A percentile compares a stretch with the other conserved stretches of the same genome.
phyloP scores from a whole-genome alignment of 2,797 vertebrate species.

The Amniataba percoides region DNA sequence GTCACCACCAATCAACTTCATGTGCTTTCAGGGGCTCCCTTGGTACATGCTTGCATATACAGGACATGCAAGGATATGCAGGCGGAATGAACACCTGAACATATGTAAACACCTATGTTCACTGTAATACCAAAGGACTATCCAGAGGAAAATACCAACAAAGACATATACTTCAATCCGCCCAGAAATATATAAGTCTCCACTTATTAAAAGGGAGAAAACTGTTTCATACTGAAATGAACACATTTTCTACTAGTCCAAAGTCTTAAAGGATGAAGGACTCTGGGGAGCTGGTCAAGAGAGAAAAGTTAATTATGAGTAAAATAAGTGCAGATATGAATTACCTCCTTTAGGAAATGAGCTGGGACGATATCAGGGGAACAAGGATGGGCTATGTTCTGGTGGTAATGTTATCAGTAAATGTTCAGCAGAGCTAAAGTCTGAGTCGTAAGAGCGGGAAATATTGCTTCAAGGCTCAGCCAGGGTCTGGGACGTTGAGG shows the following conservation, averaged over 20 bases:
- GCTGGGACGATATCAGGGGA: slow-evolving; percentile 37
- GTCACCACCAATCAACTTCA: slow-evolving; percentile 15
- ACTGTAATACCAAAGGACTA: background rate
- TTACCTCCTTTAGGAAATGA: slow-evolving; percentile 53
- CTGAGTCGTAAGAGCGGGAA: slow-evolving; percentile 28
- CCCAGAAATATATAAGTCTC: background rate
- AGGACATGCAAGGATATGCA: background rate
- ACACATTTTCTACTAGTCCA: background rate
- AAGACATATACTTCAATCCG: background rate
- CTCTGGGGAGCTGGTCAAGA: background rate
- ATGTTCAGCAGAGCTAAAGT: slow-evolving; percentile 31
- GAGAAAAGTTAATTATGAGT: slow-evolving; percentile 38
- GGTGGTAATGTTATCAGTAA: slow-evolving; percentile 36
- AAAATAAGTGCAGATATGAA: slow-evolving; percentile 46
- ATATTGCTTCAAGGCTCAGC: slow-evolving; percentile 14
- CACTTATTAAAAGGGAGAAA: background rate
- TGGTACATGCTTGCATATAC: background rate
- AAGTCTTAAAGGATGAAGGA: slow-evolving; percentile 5
- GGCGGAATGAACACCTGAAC: background rate
- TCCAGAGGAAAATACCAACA: background rate
- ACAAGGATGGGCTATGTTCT: slow-evolving; percentile 39
- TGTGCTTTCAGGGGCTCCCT: slow-evolving; percentile 7
- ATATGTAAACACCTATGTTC: background rate
- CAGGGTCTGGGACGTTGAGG: background rate
- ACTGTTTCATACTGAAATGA: background rate